Evolutionary conservation across 2,113 vertebrate species (phyloP), one percentile per base, ranked within the genome.

Genomic region (Salvator merianae): DNA sequence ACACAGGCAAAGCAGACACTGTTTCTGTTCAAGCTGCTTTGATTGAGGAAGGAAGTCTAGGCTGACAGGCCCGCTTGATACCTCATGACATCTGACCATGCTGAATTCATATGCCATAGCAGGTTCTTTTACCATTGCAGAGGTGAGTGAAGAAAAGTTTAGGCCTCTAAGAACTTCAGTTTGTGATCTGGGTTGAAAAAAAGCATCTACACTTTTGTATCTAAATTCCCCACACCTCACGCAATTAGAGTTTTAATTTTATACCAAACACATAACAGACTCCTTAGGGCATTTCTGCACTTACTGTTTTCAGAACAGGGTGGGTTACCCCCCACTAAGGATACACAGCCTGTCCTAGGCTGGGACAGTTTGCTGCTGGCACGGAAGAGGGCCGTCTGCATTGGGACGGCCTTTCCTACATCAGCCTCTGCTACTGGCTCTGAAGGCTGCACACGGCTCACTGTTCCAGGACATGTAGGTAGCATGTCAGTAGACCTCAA

Each of bases 201-300:
- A 10, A 4, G 26, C 43, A 10, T 22, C 53, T 55, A 26, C 9
- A 28, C 66, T 7, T 59, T 30, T 34, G 55, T 65, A 36, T 26
- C 14, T 26, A 43, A 43, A 26, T 28, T 24, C 40, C 38, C 71
- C 38, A 26, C 12, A 43, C 71, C 40, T 73, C 43, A n/a, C 36
- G 50, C 77, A 85, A 55, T 43, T 59, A 69, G 28, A 84, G 34
- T 9, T 86, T 88, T 74, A 43, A 78, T 78, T 82, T 66, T 71
- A 20, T 84, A 84, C 26, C 59, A 32, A 13, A 30, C 71, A 55
- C 43, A 40, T 3, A 0, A 79, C 88, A 85, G 77, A 47, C 77
- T 83, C 86, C 43, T 84, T 90, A 86, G n/a, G n/a, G n/a, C n/a
- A n/a, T n/a, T n/a, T n/a, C n/a, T n/a, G n/a, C n/a, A n/a, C n/a